These are phyloP conservation scores for Paralvinella palmiformis DNA, from an alignment of 1,140 invertebrate species.

Conservation along the genomic window DNA sequence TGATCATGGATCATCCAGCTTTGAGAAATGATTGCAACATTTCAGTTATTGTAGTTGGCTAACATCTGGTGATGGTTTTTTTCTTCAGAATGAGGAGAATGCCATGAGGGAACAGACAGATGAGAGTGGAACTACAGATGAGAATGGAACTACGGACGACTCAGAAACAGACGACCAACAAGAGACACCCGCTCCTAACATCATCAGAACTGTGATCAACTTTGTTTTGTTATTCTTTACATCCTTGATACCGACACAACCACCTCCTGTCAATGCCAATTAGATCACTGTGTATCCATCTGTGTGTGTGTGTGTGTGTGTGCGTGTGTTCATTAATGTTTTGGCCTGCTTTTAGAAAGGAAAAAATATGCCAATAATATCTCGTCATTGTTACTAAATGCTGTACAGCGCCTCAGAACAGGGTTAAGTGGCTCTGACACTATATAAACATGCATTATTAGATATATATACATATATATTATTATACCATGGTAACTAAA, in stretches of 20 bases:
- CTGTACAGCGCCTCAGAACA: too few species aligned
- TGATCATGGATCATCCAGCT: not conserved
- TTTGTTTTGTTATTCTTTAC: constrained; percentile 70
- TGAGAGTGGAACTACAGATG: constrained; percentile 25
- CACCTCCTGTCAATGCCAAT: constrained; percentile 23
- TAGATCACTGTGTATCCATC: too few species aligned
- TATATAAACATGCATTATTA: too few species aligned
- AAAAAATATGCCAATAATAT: too few species aligned
- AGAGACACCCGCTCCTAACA: not conserved
- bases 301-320: too few species aligned
- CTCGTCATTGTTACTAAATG: too few species aligned
- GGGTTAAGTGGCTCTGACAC: too few species aligned
- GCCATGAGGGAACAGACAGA: constrained; percentile 22
- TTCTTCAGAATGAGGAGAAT: constrained; percentile 18
- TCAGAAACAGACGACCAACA: not conserved
- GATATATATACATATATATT: too few species aligned
- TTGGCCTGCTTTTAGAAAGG: too few species aligned
- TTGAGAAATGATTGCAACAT: not conserved
- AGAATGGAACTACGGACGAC: constrained; percentile 20
- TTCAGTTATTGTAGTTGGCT: constrained; percentile 24
- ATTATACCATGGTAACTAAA: too few species aligned
- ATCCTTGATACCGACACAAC: constrained; percentile 65
- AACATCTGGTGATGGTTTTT: constrained; percentile 22
- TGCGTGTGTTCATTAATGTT: too few species aligned
- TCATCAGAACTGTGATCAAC: constrained; percentile 57